phyloP scores from a whole-genome alignment of 2,888 invertebrate genomes.

The Nyleta sp. region DNA sequence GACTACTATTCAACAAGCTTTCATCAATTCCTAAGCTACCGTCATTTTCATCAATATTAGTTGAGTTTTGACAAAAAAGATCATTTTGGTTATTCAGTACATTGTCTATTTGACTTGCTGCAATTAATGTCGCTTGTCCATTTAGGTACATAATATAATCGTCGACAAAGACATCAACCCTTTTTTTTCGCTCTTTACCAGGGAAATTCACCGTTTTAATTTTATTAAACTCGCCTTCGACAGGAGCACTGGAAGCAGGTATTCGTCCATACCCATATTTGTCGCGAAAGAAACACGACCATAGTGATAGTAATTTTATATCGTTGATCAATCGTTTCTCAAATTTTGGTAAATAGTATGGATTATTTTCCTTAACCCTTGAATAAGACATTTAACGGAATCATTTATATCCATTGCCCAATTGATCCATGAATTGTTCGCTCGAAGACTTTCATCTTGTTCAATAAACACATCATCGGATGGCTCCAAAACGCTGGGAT shows the following conservation, averaged over 20 bases:
- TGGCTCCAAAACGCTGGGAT: too few relatives aligned
- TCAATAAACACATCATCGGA: too few relatives aligned
- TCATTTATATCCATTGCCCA: too few relatives aligned
- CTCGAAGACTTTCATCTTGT: too few relatives aligned
- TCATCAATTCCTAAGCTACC: background rate
- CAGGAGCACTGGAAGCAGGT: conserved; percentile 40
- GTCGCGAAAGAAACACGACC: conserved; percentile 7
- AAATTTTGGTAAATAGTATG: conserved; percentile 13
- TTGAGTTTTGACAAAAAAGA: background rate
- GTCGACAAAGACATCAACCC: conserved; percentile 24
- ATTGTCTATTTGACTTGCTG: background rate
- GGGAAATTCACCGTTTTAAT: conserved; percentile 23
- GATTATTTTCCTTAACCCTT: too few relatives aligned
- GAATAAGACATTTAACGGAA: too few relatives aligned
- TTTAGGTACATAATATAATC: conserved; percentile 14
- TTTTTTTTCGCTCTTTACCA: conserved; percentile 8
- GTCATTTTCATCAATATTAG: background rate
- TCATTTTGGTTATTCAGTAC: background rate
- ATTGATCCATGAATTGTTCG: too few relatives aligned
- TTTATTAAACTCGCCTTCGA: conserved; percentile 40
- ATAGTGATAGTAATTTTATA: conserved; percentile 15
- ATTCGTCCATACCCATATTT: conserved; percentile 30
- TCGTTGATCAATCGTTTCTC: conserved; percentile 1
- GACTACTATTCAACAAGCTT: too few relatives aligned
- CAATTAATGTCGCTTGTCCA: background rate